Base-by-base conservation (phyloP, 2,888 invertebrate species). In the Drosophila macrospina region DNA sequence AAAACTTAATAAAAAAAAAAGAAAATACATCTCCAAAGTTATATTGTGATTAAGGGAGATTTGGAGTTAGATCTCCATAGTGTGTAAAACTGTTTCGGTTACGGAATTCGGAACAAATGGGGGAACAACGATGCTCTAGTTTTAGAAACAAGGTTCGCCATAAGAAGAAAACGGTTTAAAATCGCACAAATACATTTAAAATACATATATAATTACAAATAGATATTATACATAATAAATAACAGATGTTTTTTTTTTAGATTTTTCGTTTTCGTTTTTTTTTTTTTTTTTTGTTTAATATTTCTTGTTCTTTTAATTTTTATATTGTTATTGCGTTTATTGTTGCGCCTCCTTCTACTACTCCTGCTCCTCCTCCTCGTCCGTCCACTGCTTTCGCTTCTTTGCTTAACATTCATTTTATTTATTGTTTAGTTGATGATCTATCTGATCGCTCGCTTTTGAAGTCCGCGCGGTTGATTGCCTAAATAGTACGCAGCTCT, bases 381-480 rank as follows among this genome's bases (percentile, higher is more conserved):
- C n/a, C n/a, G n/a, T n/a, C n/a, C n/a, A n/a, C n/a, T 13, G n/a
- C 5, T 37, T 69, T 60, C 50, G 54, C 52, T 59, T 52, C 45
- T 32, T n/a, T 66, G 44, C 48, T 44, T 65, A 48, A 36, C n/a
- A 54, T 54, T 42, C 4, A 50, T 51, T 61, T 73, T 67, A 54
- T 74, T 78, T 78, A 57, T 59, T 52, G 64, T 70, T 54, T 57
- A 57, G 69, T 78, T 54, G 60, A 60, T 78, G 74, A 63, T 44
- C 63, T 44, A 55, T 26, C 56, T 41, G 48, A 26, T 62, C 67
- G 67, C 68, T 47, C 67, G 59, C 81, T 87, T 86, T 87, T 72
- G 32, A 87, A 81, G 81, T 55, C 62, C 62, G 82, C 85, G 66
- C 62, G 74, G 52, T 75, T 86, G 81, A 81, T 86, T 81, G 81